Percentiles rank a stretch among this genome's conserved stretches.
Evolutionary conservation across 2,797 vertebrate genomes (phyloP).

Genomic region (Benthosema pterotum): DNA sequence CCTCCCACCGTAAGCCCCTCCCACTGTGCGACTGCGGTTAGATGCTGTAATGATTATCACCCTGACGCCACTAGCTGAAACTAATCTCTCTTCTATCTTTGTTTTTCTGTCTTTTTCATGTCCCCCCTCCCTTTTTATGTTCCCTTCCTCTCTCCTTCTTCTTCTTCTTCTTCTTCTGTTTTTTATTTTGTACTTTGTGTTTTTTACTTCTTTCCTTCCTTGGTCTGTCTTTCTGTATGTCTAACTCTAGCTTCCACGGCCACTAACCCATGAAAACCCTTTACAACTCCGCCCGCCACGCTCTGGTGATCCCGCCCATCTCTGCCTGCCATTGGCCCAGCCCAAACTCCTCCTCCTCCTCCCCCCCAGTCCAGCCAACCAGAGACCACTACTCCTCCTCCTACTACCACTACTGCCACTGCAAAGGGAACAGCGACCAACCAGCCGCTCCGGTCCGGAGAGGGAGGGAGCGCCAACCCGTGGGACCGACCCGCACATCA

Average conservation of each 20-base stretch:
- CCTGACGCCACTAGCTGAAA: conserved; percentile 99
- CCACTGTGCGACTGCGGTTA: conserved; percentile 90
- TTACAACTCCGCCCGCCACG: conserved; percentile 97
- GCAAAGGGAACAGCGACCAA: conserved; percentile 72
- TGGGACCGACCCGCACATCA: conserved; percentile 64
- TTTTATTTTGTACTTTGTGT: conserved; percentile 76
- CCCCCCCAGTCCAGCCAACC: conserved; percentile 85
- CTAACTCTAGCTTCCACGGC: conserved; percentile 99
- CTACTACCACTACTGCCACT: conserved; percentile 22
- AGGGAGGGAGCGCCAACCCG: conserved; percentile 81
- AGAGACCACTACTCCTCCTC: conserved; percentile 60
- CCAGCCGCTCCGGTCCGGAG: conserved; percentile 64
- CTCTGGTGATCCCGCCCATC: conserved; percentile 99
- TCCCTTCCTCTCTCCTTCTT: conserved; percentile 83
- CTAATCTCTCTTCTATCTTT: conserved; percentile 99
- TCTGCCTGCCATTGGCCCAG: conserved; percentile 92
- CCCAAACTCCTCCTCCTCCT: conserved; percentile 83
- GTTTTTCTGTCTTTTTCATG: conserved; percentile 85
- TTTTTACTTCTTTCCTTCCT: conserved; percentile 78
- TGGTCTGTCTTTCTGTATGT: conserved; percentile 80
- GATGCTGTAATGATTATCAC: conserved; percentile 99
- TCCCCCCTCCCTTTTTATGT: conserved; percentile 75
- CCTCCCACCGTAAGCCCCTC: conserved; percentile 65
- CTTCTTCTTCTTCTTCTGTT: conserved; percentile 81
- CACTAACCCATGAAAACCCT: conserved; percentile 99